Conservation (phyloP, 92 coral and sea anemone genomes). For the Siderastrea radians region DNA sequence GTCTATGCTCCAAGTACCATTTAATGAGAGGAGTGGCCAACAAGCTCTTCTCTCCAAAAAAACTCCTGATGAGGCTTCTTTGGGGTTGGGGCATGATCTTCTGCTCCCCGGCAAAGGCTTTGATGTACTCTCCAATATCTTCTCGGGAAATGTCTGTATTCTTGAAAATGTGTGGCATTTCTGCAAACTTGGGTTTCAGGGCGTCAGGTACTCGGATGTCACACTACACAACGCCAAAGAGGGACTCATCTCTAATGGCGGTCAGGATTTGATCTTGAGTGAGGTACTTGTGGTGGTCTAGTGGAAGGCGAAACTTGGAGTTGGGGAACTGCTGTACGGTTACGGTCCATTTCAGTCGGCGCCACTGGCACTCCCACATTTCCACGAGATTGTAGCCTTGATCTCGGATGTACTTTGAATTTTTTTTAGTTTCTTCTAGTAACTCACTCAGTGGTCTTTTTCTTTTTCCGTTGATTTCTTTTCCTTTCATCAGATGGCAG, state of each 20-base stretch:
- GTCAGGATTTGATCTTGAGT: conserved; percentile 25
- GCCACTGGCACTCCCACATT: conserved; percentile 69
- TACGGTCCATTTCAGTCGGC: background rate
- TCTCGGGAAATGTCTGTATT: conserved; percentile 44
- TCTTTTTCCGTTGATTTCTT: no score
- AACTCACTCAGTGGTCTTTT: conserved; percentile 43
- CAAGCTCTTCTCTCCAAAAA: conserved; percentile 40
- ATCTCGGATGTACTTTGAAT: conserved; percentile 34
- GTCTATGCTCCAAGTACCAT: conserved; percentile 60
- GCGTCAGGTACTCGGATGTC: conserved; percentile 57
- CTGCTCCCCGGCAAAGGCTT: conserved; percentile 47
- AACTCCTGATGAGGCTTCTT: conserved; percentile 52
- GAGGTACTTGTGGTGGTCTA: conserved; percentile 39
- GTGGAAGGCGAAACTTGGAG: conserved; percentile 28
- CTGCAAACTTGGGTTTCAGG: conserved; percentile 43
- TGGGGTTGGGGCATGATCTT: conserved; percentile 54
- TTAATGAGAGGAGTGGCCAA: conserved; percentile 62
- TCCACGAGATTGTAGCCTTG: conserved; percentile 54
- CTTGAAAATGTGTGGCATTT: conserved; percentile 60
- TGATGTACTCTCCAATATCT: conserved; percentile 65
- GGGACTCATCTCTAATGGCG: conserved; percentile 14
- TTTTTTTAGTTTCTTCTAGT: conserved; percentile 26
- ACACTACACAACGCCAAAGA: conserved; percentile 60
- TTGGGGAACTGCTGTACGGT: conserved; percentile 29
- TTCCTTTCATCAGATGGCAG: no score